Conservation (phyloP, 2,113 vertebrate genomes). For the Erythrocercus mccallii region DNA sequence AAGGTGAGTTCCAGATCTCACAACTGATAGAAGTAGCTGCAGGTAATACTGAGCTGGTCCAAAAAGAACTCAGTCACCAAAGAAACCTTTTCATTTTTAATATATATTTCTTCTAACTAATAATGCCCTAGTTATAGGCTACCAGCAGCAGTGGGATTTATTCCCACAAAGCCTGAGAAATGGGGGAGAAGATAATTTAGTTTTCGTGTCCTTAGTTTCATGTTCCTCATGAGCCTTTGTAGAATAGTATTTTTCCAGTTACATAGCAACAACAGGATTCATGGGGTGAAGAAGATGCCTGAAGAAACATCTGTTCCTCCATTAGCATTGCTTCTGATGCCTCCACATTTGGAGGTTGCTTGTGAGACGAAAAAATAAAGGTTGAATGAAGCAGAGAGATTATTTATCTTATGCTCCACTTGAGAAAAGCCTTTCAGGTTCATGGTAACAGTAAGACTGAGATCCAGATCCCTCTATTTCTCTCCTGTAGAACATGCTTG, state of each 20-base stretch:
- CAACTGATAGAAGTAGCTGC: not conserved
- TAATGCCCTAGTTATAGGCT: not conserved
- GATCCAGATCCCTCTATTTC: constrained; percentile 71
- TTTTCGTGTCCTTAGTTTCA: not conserved
- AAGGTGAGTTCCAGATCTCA: not conserved
- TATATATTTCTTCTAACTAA: not conserved
- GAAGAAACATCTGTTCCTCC: not conserved
- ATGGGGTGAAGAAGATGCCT: not conserved
- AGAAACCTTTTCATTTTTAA: not conserved
- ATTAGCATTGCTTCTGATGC: not conserved
- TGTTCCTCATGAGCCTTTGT: not conserved
- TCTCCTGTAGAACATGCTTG: constrained; percentile 72
- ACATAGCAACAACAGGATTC: not conserved
- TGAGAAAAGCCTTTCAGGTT: not conserved
- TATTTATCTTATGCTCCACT: not conserved
- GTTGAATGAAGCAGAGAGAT: not conserved
- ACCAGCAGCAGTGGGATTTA: not conserved
- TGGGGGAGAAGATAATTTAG: not conserved
- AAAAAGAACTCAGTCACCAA: not conserved
- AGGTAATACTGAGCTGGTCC: not conserved
- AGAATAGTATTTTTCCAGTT: not conserved
- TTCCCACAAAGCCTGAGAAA: not conserved
- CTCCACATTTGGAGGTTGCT: not conserved
- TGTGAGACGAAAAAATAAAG: not conserved
- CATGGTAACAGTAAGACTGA: constrained; percentile 40